These are phyloP conservation scores for Leptopilina syphax DNA, from an alignment of 2,888 invertebrate species.

Conservation along the genomic window DNA sequence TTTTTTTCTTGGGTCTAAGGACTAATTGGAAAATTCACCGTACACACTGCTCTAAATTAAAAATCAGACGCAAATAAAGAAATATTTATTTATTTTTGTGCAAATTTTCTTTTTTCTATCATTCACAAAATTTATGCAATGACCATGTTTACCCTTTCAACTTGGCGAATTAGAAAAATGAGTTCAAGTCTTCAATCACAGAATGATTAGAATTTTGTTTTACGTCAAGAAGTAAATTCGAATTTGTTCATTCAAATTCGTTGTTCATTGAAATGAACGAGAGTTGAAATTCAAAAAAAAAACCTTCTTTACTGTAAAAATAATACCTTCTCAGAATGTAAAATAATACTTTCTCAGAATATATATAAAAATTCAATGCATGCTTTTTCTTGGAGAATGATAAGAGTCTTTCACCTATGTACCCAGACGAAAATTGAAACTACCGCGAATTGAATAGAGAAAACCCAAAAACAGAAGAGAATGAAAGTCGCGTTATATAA, in stretches of 20 bases:
- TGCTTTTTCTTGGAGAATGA: slow-evolving; percentile 30
- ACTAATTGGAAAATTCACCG: slow-evolving; percentile 38
- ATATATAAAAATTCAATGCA: slow-evolving; percentile 14
- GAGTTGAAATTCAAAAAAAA: neutral
- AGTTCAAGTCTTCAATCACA: neutral
- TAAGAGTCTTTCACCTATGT: slow-evolving; percentile 65
- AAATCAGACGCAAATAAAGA: slow-evolving; percentile 20
- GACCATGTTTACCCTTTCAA: slow-evolving; percentile 6
- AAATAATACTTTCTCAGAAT: neutral
- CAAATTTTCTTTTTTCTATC: neutral
- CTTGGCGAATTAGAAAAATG: neutral
- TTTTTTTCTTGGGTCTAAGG: neutral
- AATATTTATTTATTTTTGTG: neutral
- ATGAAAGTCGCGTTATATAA: slow-evolving; percentile 61
- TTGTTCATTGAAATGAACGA: no score
- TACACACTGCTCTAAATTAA: slow-evolving; percentile 32
- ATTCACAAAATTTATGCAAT: slow-evolving; percentile 31
- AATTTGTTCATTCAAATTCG: no score
- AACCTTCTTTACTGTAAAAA: neutral
- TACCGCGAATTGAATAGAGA: slow-evolving; percentile 53
- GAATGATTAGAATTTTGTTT: no score
- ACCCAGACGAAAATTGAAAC: slow-evolving; percentile 65
- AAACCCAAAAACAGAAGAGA: slow-evolving; percentile 63
- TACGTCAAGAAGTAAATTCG: no score
- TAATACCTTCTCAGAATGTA: neutral